These are phyloP conservation scores for Amphiprion ocellaris DNA, from an alignment of 2,113 vertebrate species.

Conservation along the genomic window DNA sequence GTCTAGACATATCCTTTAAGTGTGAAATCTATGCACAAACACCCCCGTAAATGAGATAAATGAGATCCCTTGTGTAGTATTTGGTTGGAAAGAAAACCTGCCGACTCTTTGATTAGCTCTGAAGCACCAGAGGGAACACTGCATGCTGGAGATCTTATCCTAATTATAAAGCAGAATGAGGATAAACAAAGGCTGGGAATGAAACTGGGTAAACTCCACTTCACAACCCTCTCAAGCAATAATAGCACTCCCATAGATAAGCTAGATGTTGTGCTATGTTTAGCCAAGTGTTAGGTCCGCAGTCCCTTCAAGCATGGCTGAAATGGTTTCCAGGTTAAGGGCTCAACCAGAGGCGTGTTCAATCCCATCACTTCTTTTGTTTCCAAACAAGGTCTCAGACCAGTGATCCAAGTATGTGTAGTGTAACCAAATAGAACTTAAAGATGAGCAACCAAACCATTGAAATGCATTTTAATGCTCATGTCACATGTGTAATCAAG, in stretches of 20 bases:
- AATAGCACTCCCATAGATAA: constrained; percentile 74
- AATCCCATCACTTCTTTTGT: constrained; percentile 6
- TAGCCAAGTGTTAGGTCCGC: constrained; percentile 48
- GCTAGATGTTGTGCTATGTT: constrained; percentile 68
- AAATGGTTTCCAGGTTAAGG: constrained; percentile 66
- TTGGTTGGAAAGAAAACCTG: constrained; percentile 42
- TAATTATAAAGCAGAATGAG: constrained; percentile 36
- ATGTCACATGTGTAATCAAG: neutral
- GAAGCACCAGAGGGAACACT: neutral
- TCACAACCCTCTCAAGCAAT: constrained; percentile 80
- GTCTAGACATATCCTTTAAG: constrained; percentile 18
- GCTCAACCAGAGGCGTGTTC: constrained; percentile 77
- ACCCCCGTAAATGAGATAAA: constrained; percentile 21
- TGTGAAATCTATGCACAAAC: constrained; percentile 62
- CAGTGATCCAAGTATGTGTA: neutral
- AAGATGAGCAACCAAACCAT: constrained; percentile 12
- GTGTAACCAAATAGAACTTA: constrained; percentile 51
- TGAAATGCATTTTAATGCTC: constrained; percentile 1
- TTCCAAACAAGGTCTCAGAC: constrained; percentile 4
- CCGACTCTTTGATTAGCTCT: constrained; percentile 28
- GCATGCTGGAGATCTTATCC: constrained; percentile 14
- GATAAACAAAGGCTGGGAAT: constrained; percentile 61
- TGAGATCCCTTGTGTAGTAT: constrained; percentile 6
- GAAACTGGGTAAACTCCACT: constrained; percentile 58
- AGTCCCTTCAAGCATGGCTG: constrained; percentile 37